Base-by-base conservation (phyloP, 2,888 invertebrate genomes). In the Chaetogeoica ovagalla region DNA sequence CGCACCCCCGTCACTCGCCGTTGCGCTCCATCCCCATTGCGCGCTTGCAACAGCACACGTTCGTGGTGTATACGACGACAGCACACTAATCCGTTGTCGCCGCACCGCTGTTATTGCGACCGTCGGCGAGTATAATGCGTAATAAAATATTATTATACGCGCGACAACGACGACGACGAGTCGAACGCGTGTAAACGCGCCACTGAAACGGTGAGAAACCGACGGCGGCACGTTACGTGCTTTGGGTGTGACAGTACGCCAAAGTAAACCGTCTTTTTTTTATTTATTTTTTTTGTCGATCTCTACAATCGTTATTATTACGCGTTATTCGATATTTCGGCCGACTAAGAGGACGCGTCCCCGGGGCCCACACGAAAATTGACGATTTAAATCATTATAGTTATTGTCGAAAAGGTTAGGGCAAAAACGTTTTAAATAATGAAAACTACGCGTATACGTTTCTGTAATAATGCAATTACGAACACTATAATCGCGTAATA, bases 171-270 rank as follows among this genome's bases (percentile, higher is more conserved):
- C 66, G 66, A 43, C n/a, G 43, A 21, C 43, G 43, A 15, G 21
- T 37, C 43, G 66, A 57, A 5, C 5, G 55, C 17, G 57, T n/a
- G n/a, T 19, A 57, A 19, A 48, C 21, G 43, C 48, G 48, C 43
- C 15, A 21, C 48, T 23, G 17, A 52, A 52, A 69, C 63, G 70
- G 71, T 71, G 71, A 71, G 63, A 79, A 57, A 70, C 52, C 60
- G 59, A 39, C 59, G 57, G 65, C 7, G 72, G 48, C 21, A 23
- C 43, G 59, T 76, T 79, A 79, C 79, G 79, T 79, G 79, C 71
- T 43, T 63, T 43, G 79, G 79, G 79, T 71, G 79, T 79, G 79
- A 79, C 57, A 71, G 69, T 70, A 70, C 17, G 43, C 19, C 19
- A 7, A n/a, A 21, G 59, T 48, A 17, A 48, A 66, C 52, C 9